Percentiles rank a stretch among this genome's conserved stretches.
Conservation (phyloP, 1,140 invertebrate genomes). For the Vanessa tameamea region DNA sequence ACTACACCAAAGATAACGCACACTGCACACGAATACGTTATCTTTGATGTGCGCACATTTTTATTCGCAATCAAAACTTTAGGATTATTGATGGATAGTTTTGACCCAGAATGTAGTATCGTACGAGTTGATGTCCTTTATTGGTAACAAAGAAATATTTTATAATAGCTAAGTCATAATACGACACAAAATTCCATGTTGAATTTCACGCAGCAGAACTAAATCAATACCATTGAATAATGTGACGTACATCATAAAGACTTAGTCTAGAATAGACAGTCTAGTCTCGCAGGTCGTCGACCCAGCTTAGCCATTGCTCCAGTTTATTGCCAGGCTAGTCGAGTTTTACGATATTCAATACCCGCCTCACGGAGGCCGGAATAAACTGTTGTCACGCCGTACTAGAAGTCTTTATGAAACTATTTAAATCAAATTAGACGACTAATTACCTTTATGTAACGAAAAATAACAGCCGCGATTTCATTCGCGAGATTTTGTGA, state of each 20-base stretch:
- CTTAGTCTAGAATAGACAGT: constrained; percentile 17
- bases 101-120: too few species aligned
- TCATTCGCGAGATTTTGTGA: too few species aligned
- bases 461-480: too few species aligned
- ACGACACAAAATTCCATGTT: neutral
- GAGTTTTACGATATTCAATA: constrained; percentile 20
- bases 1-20: too few species aligned
- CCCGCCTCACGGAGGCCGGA: constrained; percentile 10
- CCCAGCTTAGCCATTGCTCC: constrained; percentile 20
- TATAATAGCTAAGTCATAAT: neutral
- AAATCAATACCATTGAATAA: neutral
- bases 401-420: neutral
- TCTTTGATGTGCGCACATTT: too few species aligned
- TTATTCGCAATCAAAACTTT: too few species aligned
- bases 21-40: too few species aligned
- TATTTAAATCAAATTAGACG: too few species aligned
- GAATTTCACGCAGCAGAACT: neutral
- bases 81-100: too few species aligned
- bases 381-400: constrained; percentile 11
- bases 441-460: too few species aligned
- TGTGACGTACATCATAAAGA: constrained; percentile 2
- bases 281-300: constrained; percentile 12
- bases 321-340: constrained; percentile 15
- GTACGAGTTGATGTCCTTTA: too few species aligned
- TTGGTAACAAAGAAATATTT: neutral